phyloP scores from a whole-genome alignment of 2,888 invertebrate species.

The Dasypogon diadema region DNA sequence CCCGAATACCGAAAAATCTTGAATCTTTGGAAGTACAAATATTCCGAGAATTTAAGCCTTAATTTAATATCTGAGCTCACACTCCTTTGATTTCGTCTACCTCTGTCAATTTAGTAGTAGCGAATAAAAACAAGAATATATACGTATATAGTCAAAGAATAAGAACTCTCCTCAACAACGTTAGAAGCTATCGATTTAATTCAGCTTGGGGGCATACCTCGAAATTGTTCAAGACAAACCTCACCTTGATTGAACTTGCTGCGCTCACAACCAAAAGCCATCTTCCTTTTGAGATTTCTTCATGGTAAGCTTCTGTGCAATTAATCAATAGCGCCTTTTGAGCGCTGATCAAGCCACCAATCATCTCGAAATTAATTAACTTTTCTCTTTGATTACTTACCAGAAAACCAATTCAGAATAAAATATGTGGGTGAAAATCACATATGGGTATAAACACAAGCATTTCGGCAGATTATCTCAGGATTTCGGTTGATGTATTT shows the following conservation, averaged over 20 bases:
- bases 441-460: too few species aligned
- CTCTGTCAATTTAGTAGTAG: too few species aligned
- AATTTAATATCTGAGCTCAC: too few species aligned
- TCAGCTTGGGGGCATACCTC: background rate
- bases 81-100: too few species aligned
- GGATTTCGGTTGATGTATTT: too few species aligned
- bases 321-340: background rate
- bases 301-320: background rate
- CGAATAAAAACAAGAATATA: too few species aligned
- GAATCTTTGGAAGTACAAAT: too few species aligned
- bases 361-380: slow-evolving; percentile 8
- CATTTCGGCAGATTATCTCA: too few species aligned
- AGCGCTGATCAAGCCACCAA: background rate
- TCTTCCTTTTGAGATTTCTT: background rate
- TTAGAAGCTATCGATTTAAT: background rate
- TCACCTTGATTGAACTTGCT: background rate
- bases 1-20: too few species aligned
- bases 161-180: too few species aligned
- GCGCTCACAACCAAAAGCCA: background rate
- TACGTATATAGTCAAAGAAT: too few species aligned
- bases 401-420: background rate
- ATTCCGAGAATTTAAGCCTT: too few species aligned
- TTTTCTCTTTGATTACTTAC: background rate
- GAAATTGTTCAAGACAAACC: background rate
- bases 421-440: background rate